Conservation (phyloP, 2,888 invertebrate genomes). For the Steinernema hermaphroditum region DNA sequence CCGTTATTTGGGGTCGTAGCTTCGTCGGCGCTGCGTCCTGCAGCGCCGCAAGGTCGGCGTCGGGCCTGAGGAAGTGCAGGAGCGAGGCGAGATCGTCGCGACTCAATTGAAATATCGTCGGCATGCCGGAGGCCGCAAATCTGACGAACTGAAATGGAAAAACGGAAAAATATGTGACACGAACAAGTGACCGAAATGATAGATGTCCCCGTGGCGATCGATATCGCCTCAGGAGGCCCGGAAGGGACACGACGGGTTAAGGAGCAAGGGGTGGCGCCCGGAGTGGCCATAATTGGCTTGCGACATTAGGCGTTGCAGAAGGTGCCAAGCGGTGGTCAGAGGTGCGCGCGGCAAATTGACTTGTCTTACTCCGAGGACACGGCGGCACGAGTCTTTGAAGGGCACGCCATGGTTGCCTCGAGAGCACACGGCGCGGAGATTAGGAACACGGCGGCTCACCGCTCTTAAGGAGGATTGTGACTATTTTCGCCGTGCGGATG, state of each 20-base stretch:
- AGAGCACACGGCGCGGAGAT: not conserved
- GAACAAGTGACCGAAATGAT: conserved; percentile 20
- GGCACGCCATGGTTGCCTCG: not conserved
- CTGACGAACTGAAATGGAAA: conserved; percentile 14
- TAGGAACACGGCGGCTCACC: conserved; percentile 10
- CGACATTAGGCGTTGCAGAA: not conserved
- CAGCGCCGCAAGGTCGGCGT: not conserved
- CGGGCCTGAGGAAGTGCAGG: conserved; percentile 27
- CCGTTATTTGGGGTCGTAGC: conserved; percentile 34
- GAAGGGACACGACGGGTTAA: too few relatives aligned
- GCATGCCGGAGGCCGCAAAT: not conserved
- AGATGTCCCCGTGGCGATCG: conserved; percentile 18
- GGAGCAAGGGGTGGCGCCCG: too few relatives aligned
- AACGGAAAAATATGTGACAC: conserved; percentile 23
- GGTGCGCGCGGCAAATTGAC: not conserved
- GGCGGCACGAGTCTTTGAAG: not conserved
- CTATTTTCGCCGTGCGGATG: not conserved
- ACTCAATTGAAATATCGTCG: conserved; percentile 30
- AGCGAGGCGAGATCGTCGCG: conserved; percentile 26
- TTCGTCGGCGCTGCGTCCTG: not conserved
- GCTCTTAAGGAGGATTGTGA: conserved; percentile 17
- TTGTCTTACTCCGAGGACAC: not conserved
- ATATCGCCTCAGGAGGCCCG: conserved; percentile 16
- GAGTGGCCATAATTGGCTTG: not conserved
- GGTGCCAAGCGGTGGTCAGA: not conserved